A percentile compares a stretch with the other conserved stretches of the same genome.
Evolutionary conservation across 1,140 invertebrate genomes (phyloP).

Genomic region (Ips nitidus): DNA sequence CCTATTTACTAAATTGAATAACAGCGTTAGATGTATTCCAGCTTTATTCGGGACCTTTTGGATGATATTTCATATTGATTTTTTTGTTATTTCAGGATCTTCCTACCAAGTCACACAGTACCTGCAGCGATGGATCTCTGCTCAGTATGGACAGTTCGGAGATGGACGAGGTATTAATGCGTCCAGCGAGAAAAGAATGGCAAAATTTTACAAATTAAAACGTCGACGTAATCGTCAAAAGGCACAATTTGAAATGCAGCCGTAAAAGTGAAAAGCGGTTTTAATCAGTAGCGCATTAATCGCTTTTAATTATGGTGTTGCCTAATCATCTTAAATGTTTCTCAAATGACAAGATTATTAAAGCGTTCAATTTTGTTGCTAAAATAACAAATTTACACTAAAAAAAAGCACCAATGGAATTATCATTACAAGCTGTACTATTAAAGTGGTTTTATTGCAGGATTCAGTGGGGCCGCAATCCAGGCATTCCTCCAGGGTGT

Average conservation of each 20-base stretch:
- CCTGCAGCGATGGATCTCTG: slow-evolving; percentile 70
- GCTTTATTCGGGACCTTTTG: background rate
- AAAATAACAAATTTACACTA: too few species aligned
- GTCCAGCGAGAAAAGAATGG: too few species aligned
- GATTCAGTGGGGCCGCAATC: slow-evolving; percentile 55
- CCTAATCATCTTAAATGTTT: too few species aligned
- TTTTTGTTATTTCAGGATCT: slow-evolving; percentile 52
- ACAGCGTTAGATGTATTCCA: background rate
- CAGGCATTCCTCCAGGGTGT: slow-evolving; percentile 56
- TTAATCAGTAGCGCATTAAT: background rate
- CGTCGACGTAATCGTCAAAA: too few species aligned
- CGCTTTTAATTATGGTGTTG: too few species aligned
- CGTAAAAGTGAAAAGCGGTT: background rate
- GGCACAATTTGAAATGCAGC: too few species aligned
- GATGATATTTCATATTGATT: background rate
- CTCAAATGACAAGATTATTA: too few species aligned
- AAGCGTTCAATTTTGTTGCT: too few species aligned
- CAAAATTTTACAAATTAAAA: background rate
- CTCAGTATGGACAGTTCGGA: slow-evolving; percentile 72
- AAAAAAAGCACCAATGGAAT: too few species aligned
- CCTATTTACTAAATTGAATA: background rate
- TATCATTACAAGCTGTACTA: background rate
- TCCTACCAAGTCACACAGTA: slow-evolving; percentile 65
- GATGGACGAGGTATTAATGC: slow-evolving; percentile 62
- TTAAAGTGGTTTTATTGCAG: slow-evolving; percentile 42